phyloP scores from a whole-genome alignment of 2,888 invertebrate species.

The Drosophila lutescens region DNA sequence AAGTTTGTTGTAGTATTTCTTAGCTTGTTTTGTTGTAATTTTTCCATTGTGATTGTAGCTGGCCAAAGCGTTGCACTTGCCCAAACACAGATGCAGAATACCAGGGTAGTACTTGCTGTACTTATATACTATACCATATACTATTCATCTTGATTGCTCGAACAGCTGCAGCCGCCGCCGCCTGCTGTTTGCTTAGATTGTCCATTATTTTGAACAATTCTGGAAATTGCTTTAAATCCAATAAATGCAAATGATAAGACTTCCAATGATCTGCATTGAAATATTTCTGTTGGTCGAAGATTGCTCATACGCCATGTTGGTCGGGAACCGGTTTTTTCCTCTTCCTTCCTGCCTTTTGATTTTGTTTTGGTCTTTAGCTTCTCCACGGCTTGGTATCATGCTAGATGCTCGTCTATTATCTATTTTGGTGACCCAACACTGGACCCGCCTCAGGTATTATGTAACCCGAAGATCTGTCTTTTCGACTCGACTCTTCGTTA shows the following conservation, averaged over 20 bases:
- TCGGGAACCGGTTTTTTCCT: conserved; percentile 7
- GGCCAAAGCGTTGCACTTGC: conserved; percentile 64
- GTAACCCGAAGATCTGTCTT: conserved; percentile 30
- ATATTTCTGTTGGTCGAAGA: not conserved
- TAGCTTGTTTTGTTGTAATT: conserved; percentile 25
- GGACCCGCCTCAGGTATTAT: conserved; percentile 29
- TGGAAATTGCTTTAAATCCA: conserved; percentile 2
- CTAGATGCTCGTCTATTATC: conserved; percentile 70
- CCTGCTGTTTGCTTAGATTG: conserved; percentile 50
- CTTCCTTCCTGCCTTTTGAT: conserved; percentile 4
- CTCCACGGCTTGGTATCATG: conserved; percentile 60
- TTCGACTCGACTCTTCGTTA: conserved; percentile 44
- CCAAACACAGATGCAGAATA: conserved; percentile 33
- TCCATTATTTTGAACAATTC: conserved; percentile 41
- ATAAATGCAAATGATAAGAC: conserved; percentile 9
- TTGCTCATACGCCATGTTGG: conserved; percentile 39
- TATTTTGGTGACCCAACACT: conserved; percentile 51
- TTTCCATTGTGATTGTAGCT: conserved; percentile 53
- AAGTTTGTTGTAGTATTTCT: conserved; percentile 23
- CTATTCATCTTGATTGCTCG: conserved; percentile 70
- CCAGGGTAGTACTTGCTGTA: not conserved
- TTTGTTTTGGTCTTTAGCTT: conserved; percentile 49
- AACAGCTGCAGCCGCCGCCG: conserved; percentile 59
- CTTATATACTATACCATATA: conserved; percentile 16
- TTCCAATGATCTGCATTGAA: not conserved